Evolutionary conservation across 2,113 vertebrate genomes (phyloP).

Genomic region (Macrotus californicus): DNA sequence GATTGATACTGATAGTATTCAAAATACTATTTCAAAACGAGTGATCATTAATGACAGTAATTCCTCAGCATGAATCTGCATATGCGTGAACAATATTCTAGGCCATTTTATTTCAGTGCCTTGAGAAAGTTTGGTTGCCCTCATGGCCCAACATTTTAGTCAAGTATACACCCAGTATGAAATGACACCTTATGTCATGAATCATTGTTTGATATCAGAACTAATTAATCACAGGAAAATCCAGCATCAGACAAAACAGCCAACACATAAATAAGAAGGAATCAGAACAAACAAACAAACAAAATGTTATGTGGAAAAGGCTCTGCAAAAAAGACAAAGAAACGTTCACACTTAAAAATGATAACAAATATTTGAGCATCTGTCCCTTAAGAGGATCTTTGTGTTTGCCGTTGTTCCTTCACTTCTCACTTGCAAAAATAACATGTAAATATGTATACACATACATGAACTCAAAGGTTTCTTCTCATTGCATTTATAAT

Average conservation of each 20-base stretch:
- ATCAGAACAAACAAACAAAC: background rate
- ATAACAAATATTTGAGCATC: background rate
- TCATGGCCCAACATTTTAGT: background rate
- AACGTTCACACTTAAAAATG: background rate
- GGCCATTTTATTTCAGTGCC: background rate
- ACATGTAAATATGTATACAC: no score
- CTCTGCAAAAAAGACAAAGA: background rate
- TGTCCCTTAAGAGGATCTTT: no score
- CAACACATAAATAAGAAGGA: background rate
- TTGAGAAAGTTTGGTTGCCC: background rate
- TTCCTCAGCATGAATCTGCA: background rate
- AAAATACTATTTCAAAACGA: slow-evolving; percentile 5
- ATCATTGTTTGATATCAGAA: background rate
- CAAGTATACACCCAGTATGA: background rate
- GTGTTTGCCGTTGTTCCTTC: no score
- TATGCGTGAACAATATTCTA: background rate
- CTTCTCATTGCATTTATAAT: no score
- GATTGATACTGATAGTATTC: background rate
- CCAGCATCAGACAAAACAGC: background rate
- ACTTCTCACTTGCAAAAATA: no score
- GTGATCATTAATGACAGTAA: background rate
- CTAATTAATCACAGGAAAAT: background rate
- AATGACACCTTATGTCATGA: background rate
- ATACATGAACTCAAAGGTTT: no score
- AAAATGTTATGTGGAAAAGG: background rate